phyloP scores from a whole-genome alignment of 2,113 vertebrate species.

The Ranitomeya imitator region DNA sequence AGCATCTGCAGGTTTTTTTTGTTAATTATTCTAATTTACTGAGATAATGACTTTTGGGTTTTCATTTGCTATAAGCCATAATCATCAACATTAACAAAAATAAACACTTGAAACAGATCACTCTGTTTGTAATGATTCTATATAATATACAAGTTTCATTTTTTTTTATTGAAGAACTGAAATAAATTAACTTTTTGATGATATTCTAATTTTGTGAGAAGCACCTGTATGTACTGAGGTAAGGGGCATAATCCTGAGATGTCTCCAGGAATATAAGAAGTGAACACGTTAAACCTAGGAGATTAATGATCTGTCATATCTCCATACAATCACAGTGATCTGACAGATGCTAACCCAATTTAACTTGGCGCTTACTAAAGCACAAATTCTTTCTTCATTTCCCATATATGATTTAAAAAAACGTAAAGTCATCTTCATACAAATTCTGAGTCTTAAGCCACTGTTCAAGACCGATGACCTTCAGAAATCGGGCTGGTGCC shows the following conservation, averaged over 20 bases:
- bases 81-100: no score
- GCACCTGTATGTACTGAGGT: background rate
- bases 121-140: no score
- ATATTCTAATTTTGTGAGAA: no score
- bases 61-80: no score
- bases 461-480: constrained; percentile 54
- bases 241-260: background rate
- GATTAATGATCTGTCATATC: constrained; percentile 46
- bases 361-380: constrained; percentile 44
- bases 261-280: background rate
- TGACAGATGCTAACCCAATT: constrained; percentile 22
- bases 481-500: constrained; percentile 50
- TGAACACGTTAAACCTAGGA: constrained; percentile 36
- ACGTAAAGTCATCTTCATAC: constrained; percentile 48
- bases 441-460: constrained; percentile 54
- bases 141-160: no score
- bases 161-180: no score
- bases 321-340: constrained; percentile 15
- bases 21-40: no score
- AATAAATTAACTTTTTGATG: no score
- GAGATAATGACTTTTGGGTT: no score
- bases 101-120: no score
- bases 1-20: no score
- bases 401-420: constrained; percentile 45
- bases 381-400: constrained; percentile 52